Conservation (phyloP, 2,797 vertebrate genomes). For the Eupleurogrammus muticus region DNA sequence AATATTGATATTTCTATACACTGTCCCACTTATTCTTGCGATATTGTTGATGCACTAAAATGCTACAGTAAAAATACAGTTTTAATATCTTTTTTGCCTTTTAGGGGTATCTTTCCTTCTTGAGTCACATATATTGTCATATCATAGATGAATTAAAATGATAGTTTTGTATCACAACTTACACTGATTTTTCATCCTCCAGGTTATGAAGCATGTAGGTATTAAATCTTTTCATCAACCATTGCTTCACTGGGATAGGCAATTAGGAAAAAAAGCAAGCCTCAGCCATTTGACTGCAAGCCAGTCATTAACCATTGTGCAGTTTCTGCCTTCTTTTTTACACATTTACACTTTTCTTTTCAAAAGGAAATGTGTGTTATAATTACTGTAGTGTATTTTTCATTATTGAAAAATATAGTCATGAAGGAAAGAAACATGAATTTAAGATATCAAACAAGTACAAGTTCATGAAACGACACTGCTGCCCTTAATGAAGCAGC, state of each 20-base stretch:
- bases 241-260: neutral
- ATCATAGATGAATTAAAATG: no score
- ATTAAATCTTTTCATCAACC: neutral
- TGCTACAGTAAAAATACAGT: no score
- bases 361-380: neutral
- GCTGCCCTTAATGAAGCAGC: constrained; percentile 22
- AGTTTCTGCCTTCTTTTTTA: neutral
- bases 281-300: neutral
- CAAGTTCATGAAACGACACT: constrained; percentile 41
- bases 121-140: no score
- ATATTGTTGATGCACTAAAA: no score
- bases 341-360: neutral
- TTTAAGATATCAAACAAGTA: constrained; percentile 16
- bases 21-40: no score
- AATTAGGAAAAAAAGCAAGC: neutral
- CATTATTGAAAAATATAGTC: constrained; percentile 4
- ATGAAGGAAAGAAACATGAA: neutral
- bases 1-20: no score
- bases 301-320: neutral
- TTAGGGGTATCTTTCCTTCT: no score
- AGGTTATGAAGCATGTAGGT: neutral
- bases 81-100: no score
- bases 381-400: neutral
- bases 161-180: no score
- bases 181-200: neutral